A percentile compares a stretch with the other conserved stretches of the same genome.
phyloP scores from a whole-genome alignment of 2,888 invertebrate genomes.

The Drosophila testacea region DNA sequence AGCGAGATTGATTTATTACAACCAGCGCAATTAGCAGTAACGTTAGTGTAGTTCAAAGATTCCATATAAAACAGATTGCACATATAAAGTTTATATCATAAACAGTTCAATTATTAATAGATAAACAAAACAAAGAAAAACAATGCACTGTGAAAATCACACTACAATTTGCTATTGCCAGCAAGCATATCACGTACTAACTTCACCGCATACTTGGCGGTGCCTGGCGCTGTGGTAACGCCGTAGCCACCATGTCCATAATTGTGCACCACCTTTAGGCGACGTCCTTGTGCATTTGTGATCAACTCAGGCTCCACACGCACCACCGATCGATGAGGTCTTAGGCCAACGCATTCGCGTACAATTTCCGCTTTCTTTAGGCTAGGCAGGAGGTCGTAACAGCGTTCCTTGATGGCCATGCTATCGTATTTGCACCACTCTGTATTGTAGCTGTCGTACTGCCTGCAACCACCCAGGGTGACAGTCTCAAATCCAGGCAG shows the following conservation, averaged over 20 bases:
- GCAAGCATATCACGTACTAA: slow-evolving; percentile 87
- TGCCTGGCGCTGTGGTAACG: slow-evolving; percentile 95
- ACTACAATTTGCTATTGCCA: slow-evolving; percentile 82
- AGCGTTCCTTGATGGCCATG: slow-evolving; percentile 91
- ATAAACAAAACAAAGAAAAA: slow-evolving; percentile 20
- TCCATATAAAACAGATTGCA: slow-evolving; percentile 17
- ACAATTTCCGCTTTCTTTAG: slow-evolving; percentile 87
- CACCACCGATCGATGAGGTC: slow-evolving; percentile 91
- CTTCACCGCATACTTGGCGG: slow-evolving; percentile 90
- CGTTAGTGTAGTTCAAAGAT: slow-evolving; percentile 41
- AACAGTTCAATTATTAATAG: slow-evolving; percentile 49
- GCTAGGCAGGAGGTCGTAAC: slow-evolving; percentile 91
- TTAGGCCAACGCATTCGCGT: slow-evolving; percentile 90
- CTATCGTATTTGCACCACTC: slow-evolving; percentile 90
- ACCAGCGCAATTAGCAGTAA: slow-evolving; percentile 16
- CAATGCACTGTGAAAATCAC: slow-evolving; percentile 10
- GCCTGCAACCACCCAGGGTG: slow-evolving; percentile 94
- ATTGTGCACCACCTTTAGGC: slow-evolving; percentile 92
- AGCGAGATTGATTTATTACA: slow-evolving; percentile 30
- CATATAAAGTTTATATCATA: slow-evolving; percentile 11
- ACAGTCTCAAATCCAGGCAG: slow-evolving; percentile 91
- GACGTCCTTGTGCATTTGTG: slow-evolving; percentile 83
- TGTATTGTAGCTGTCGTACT: slow-evolving; percentile 91
- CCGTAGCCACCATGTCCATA: slow-evolving; percentile 98
- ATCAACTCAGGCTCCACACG: slow-evolving; percentile 90